Conservation (phyloP, 2,888 invertebrate genomes). For the Carpatolechia fugitivella region DNA sequence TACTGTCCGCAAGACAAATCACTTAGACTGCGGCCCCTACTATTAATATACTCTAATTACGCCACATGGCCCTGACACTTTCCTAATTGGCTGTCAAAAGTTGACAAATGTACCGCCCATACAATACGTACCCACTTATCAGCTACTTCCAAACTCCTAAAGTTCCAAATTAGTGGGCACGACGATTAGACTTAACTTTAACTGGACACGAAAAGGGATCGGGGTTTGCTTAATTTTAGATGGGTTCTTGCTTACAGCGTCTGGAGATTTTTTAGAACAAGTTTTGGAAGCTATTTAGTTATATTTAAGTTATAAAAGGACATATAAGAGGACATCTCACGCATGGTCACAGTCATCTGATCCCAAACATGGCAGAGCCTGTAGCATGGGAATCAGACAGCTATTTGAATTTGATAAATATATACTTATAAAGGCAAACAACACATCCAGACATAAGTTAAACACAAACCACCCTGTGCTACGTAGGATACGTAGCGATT, state of each 20-base stretch:
- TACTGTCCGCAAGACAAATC: constrained; percentile 43
- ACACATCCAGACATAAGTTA: no score
- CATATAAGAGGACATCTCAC: no score
- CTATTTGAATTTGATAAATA: no score
- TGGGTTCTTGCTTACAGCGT: neutral
- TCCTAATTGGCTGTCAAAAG: constrained; percentile 60
- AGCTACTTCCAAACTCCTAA: constrained; percentile 15
- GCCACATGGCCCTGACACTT: constrained; percentile 50
- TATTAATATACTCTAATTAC: constrained; percentile 55
- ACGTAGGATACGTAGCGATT: no score
- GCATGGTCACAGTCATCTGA: no score
- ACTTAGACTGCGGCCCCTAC: constrained; percentile 36
- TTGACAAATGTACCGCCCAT: constrained; percentile 40
- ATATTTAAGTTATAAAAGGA: no score
- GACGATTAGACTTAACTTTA: constrained; percentile 5
- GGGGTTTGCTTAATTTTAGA: neutral
- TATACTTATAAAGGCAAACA: no score
- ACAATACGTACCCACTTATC: constrained; percentile 19
- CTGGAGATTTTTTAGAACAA: no score
- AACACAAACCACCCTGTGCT: no score
- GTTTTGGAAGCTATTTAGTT: no score
- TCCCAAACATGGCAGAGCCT: no score
- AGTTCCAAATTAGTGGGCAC: constrained; percentile 6
- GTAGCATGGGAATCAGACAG: no score
- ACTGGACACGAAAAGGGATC: constrained; percentile 5